Conservation (phyloP, 2,797 vertebrate species). For the Eurystomus glaucurus region DNA sequence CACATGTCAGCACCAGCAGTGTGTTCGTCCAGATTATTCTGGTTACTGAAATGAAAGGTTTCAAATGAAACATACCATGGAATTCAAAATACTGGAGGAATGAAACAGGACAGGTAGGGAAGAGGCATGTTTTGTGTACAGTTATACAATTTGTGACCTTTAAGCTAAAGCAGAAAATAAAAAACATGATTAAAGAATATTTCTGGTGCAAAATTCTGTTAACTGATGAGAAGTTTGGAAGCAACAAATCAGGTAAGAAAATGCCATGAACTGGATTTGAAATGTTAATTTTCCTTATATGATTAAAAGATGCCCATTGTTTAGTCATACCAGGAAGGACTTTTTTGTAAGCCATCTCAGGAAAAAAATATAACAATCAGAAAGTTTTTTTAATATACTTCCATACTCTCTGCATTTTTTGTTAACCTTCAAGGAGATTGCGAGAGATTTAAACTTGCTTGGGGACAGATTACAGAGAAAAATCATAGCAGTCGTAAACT, state of each 20-base stretch:
- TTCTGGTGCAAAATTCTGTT: neutral
- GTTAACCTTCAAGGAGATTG: neutral
- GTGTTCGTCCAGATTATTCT: neutral
- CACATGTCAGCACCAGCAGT: neutral
- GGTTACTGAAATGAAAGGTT: neutral
- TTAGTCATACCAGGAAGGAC: neutral
- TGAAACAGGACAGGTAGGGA: neutral
- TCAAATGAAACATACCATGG: neutral
- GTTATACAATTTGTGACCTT: neutral
- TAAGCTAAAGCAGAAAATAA: neutral
- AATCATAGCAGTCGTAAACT: slow-evolving; percentile 18
- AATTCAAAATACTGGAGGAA: neutral
- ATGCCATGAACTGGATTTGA: neutral
- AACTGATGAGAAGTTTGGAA: neutral
- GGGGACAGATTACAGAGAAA: slow-evolving; percentile 42
- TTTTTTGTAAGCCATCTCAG: neutral
- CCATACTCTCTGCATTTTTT: neutral
- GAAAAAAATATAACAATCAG: neutral
- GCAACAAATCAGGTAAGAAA: neutral
- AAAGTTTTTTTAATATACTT: neutral
- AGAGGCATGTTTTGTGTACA: neutral
- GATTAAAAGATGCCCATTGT: neutral
- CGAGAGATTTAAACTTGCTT: slow-evolving; percentile 62
- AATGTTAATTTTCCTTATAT: neutral
- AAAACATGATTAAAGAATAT: neutral